Percentiles rank a stretch among this genome's conserved stretches.
These are phyloP conservation scores for Lepidurus packardi DNA, from an alignment of 1,140 invertebrate genomes.

Conservation along the genomic window DNA sequence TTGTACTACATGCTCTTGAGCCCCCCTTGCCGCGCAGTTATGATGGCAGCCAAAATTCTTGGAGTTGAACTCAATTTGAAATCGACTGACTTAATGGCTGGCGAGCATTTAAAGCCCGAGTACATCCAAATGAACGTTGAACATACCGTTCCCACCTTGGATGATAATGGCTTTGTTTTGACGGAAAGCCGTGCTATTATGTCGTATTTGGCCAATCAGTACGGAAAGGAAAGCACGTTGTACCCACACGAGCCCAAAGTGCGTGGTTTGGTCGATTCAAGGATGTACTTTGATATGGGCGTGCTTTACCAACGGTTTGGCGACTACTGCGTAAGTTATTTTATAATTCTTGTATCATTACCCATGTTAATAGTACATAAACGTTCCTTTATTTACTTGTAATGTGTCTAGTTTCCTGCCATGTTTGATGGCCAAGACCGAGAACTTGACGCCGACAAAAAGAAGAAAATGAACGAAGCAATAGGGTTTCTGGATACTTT, in stretches of 20 bases:
- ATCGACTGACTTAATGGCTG: slow-evolving; percentile 56
- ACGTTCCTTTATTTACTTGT: slow-evolving; percentile 5
- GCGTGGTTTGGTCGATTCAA: slow-evolving; percentile 63
- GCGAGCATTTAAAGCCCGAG: slow-evolving; percentile 63
- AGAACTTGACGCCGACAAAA: slow-evolving; percentile 47
- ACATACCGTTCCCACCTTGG: slow-evolving; percentile 61
- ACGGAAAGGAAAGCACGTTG: slow-evolving; percentile 59
- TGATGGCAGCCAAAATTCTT: slow-evolving; percentile 59
- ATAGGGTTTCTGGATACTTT: slow-evolving; percentile 44
- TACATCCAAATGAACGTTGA: slow-evolving; percentile 60
- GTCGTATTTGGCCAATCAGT: slow-evolving; percentile 62
- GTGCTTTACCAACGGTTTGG: slow-evolving; percentile 56
- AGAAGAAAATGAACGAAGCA: slow-evolving; percentile 42
- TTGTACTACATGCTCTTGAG: slow-evolving; percentile 64
- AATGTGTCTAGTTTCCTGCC: slow-evolving; percentile 51
- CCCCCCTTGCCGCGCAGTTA: slow-evolving; percentile 58
- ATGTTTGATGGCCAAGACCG: slow-evolving; percentile 36
- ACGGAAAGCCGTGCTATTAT: slow-evolving; percentile 62
- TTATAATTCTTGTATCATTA: neutral
- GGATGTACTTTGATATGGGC: slow-evolving; percentile 66
- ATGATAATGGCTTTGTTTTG: slow-evolving; percentile 57
- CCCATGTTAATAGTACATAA: slow-evolving; percentile 44
- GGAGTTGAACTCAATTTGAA: slow-evolving; percentile 65
- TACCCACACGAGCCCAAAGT: slow-evolving; percentile 62
- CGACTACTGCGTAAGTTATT: slow-evolving; percentile 54